Base-by-base conservation (phyloP, 2,797 vertebrate genomes). In the Paratrypauchen microcephalus region DNA sequence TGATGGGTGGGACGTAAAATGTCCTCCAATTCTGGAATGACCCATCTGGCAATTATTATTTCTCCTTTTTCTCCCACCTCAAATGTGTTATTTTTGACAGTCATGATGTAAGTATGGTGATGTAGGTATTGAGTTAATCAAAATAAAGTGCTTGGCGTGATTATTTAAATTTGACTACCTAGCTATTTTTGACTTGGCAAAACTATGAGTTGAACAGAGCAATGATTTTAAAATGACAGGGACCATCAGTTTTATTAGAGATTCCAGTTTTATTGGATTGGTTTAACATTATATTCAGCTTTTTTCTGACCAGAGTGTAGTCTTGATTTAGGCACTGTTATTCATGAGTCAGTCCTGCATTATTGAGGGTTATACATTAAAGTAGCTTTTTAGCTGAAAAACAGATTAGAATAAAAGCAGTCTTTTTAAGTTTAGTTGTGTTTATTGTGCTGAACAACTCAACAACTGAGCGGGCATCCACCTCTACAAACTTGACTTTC, bases 81-180 rank as follows among this genome's bases (percentile, higher is more conserved):
- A 28, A 71, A 72, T n/a, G 41, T 68, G 54, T 72, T 61, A 2
- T 48, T 70, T 73, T 59, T 32, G 48, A 76, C 75, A 76, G 56
- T 2, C 2, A 52, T n/a, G 6, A 56, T 69, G 24, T 15, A 15
- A 23, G 8, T 11, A 2, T 62, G n/a, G n/a, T n/a, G 6, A 56
- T 69, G 24, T 15, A 15, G 26, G 8, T 11, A 2, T 62, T 79
- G 12, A 60, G 66, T 64, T 71, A 54, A 57, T 45, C 72, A 63
- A 18, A 41, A 39, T n/a, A 56, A 50, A 55, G 68, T 69, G 64
- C 71, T 74, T 70, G 18, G 52, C 16, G 7, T 7, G 19, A 50
- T 50, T 19, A 50, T 2, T 50, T 6, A 18, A 50, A 50, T n/a
- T 50, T 18, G 47, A 48, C 18, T 50, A 50, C 5, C n/a, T 9